Conservation (phyloP, 2,888 invertebrate genomes). For the Drosophila algonquin region DNA sequence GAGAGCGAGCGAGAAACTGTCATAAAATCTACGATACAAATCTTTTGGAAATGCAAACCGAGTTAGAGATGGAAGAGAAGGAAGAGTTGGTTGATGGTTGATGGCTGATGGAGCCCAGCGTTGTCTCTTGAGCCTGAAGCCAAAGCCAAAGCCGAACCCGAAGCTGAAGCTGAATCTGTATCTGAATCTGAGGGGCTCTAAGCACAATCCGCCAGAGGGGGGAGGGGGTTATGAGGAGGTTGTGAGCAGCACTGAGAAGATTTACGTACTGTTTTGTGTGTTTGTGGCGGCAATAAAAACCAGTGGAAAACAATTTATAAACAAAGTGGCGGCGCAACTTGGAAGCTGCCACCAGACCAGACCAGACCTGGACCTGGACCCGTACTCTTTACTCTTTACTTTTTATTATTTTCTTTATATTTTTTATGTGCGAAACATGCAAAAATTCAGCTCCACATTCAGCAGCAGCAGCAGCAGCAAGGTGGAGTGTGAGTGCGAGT, state of each 20-base stretch:
- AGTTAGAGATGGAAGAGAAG: neutral
- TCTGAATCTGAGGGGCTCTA: neutral
- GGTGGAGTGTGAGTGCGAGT: neutral
- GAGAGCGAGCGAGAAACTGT: slow-evolving; percentile 25
- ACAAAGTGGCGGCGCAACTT: slow-evolving; percentile 3
- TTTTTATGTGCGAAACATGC: slow-evolving; percentile 48
- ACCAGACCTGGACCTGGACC: neutral
- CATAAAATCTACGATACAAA: slow-evolving; percentile 27
- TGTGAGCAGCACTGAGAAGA: slow-evolving; percentile 29
- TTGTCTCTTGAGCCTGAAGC: neutral
- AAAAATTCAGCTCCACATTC: slow-evolving; percentile 17
- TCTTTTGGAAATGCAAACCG: slow-evolving; percentile 21
- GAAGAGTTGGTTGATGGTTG: neutral
- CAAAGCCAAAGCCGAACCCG: neutral
- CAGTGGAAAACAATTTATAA: slow-evolving; percentile 58
- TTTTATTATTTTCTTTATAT: slow-evolving; percentile 8
- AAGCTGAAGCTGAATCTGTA: neutral
- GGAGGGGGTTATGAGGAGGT: neutral
- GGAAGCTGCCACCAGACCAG: slow-evolving; percentile 26
- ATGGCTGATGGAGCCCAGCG: neutral
- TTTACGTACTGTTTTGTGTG: slow-evolving; percentile 45
- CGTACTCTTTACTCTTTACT: slow-evolving; percentile 7
- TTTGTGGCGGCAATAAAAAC: slow-evolving; percentile 50
- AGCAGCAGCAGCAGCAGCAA: neutral
- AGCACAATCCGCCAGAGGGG: neutral